Base-by-base conservation (phyloP, 2,113 vertebrate genomes). In the Prionailurus viverrinus region DNA sequence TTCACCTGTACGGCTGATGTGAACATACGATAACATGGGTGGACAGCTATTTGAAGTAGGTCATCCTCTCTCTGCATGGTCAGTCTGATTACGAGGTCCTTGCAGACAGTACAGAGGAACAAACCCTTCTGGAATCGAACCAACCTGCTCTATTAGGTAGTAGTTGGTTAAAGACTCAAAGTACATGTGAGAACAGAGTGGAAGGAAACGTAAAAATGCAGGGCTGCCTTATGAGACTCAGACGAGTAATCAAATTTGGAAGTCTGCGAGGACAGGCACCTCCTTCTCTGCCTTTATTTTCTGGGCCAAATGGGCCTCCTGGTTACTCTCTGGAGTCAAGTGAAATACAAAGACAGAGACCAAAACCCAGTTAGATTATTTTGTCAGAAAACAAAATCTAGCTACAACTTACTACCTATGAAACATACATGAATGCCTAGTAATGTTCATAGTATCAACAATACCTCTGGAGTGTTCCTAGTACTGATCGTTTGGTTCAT, bases 321-420 rank as follows among this genome's bases (percentile, higher is more conserved):
- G 53, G 7, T 76, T 63, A 27, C 45, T 51, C 41, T 91, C 36
- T 61, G 84, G 89, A 94, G 36, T 83, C 12, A 63, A 90, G 58
- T 82, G 41, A 93, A 94, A 89, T 45, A 48, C 69, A 86, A 86
- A 86, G 66, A 27, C 66, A 89, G 92, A 93, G 63, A 89, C 16
- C 15, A 92, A 86, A 74, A 79, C 33, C 93, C 61, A 89, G 25
- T 84, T 73, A n/a, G 23, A 85, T 88, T 83, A 69, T 96, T 78
- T 76, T 74, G 21, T 71, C 85, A 21, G 36, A 61, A 94, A 80
- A 65, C 8, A 85, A 95, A 97, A 66, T 48, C 36, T 85, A 85
- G 36, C 27, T 87, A 4, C 41, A 29, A 88, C 23, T 7, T 88
- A 45, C 18, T 81, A 55, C 29, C 45, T 93, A 73, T 41, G 25